phyloP scores from a whole-genome alignment of 2,888 invertebrate species.

The Myopa tessellatipennis region DNA sequence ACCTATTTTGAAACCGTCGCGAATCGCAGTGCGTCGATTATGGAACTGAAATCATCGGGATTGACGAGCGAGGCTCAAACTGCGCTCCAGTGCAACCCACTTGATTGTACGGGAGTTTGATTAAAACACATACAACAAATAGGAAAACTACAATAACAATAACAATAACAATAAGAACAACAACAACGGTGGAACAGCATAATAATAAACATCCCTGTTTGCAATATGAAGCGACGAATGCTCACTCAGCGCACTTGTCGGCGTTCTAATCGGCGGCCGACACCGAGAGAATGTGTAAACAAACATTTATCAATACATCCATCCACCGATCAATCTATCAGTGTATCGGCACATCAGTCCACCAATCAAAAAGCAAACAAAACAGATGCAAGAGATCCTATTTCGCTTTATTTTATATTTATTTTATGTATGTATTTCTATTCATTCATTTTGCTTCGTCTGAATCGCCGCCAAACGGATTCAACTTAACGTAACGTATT shows the following conservation, averaged over 20 bases:
- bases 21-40: slow-evolving; percentile 21
- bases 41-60: slow-evolving; percentile 30
- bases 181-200: not conserved
- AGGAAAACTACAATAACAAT: not conserved
- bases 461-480: too few species aligned
- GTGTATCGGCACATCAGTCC: not conserved
- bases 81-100: not conserved
- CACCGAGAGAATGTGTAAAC: slow-evolving; percentile 8
- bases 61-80: not conserved
- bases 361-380: not conserved
- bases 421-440: not conserved
- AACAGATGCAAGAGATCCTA: slow-evolving; percentile 4
- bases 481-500: not conserved
- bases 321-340: not conserved
- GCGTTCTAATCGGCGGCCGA: slow-evolving; percentile 23
- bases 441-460: too few species aligned
- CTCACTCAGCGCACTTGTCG: not conserved
- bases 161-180: slow-evolving; percentile 19
- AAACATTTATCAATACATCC: not conserved
- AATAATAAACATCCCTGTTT: slow-evolving; percentile 28
- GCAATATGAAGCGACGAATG: slow-evolving; percentile 2
- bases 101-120: slow-evolving; percentile 18
- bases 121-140: slow-evolving; percentile 20
- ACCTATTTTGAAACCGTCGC: not conserved
- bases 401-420: not conserved